Evolutionary conservation across 2,888 invertebrate species (phyloP), one percentile per base, ranked within the genome.

Genomic region (Cantharis rustica): DNA sequence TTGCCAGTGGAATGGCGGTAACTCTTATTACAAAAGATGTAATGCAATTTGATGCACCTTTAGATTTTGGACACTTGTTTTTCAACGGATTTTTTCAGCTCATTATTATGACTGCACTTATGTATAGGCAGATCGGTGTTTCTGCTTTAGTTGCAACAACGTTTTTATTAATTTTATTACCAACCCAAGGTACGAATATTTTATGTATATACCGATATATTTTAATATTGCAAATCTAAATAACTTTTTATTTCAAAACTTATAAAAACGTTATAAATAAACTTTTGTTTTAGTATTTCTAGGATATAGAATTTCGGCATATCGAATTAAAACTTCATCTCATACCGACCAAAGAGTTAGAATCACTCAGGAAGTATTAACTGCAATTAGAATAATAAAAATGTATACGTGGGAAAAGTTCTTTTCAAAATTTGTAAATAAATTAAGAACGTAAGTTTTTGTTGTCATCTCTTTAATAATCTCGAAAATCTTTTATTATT

Each of bases 321-420:
- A 93, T 16, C 91, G 95, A 64, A 84, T 94, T 79, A 91, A 93
- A 84, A 96, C 96, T 0, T 97, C 97, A 0, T 88, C 93, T 13
- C 90, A 95, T 76, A 97, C 97, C 0, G 98, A 98, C 87, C 95
- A 69, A 47, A 69, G 76, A 47, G 61, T 76, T 47, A 31, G 64
- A 61, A 47, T 69, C n/a, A 76, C 69, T 93, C 96, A 95, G 84
- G 98, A 98, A 88, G 93, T 96, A 62, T 92, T 96, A 47, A 91
- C 92, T 11, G 96, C 95, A 0, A 96, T 97, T 84, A 92, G 95
- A 84, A 95, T 96, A n/a, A 95, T 97, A 84, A 97, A 97, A 89
- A 96, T 96, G 96, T 96, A 96, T 87, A 94, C 95, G 0, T 76
- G 76, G 76, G 76, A 76, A 87, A n/a, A n/a, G n/a, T 94, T 95